Base-by-base conservation (phyloP, 2,888 invertebrate genomes). In the Gerris lacustris region DNA sequence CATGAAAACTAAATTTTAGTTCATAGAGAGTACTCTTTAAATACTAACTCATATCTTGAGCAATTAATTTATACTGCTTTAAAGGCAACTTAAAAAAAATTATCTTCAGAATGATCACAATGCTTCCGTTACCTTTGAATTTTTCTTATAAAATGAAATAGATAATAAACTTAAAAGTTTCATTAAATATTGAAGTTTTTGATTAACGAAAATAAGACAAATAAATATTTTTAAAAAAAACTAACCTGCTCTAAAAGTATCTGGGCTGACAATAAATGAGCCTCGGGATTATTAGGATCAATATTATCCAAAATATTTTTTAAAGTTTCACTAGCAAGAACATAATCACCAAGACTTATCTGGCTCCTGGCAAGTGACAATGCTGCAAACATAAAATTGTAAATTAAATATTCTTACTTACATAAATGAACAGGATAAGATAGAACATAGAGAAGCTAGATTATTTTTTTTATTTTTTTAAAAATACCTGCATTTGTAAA, bases 241-340 rank as follows among this genome's bases (percentile, higher is more conserved):
- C 73, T 71, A 45, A 77, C 77, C 74, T 76, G 75, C 6, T 87
- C 86, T 6, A 94, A 84, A 75, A 91, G 87, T 69, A 95, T 91
- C 80, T 92, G 90, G 0, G 96, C 92, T 82, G 94, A 85, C 9
- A 96, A 82, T 2, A 97, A 83, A 80, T 95, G 91, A 15, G 90
- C 91, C 70, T 93, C 91, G 0, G 90, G 89, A 78, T 88, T 89
- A 0, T 90, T 87, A n/a, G 88, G 86, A 78, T 94, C 92, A 15
- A 88, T 81, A 66, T 86, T 84, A 66, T 90, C 89, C 18, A 74
- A 69, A 17, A 76, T 66, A 44, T 73, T 73, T 64, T 71, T 63
- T 31, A 77, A 71, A 6, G 76, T 74, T 31, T 69, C 63, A 80
- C 68, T 85, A 9, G 76, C 76, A 66, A 73, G 72, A 6, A 72